Base-by-base conservation (phyloP, 1,140 invertebrate species). In the Aplysia californica region DNA sequence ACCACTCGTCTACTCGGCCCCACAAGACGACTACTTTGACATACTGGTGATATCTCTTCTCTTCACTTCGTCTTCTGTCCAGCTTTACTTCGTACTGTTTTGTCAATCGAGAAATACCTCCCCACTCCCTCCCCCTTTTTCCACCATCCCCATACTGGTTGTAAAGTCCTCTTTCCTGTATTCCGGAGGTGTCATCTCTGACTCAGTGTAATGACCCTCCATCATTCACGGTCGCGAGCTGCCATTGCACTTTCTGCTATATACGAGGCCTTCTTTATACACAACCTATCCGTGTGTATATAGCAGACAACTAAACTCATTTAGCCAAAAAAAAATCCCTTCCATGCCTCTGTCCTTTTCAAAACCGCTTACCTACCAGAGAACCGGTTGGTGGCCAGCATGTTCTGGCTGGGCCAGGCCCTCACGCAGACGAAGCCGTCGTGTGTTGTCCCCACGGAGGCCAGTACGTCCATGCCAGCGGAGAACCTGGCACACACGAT, bases 401-500 rank as follows among this genome's bases (percentile, higher is more conserved):
- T 69, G 29, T 69, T 69, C 36, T 39, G 50, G 26, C 36, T 44
- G 10, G 67, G 67, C 67, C 67, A 69, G 26, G 29, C 67, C 67
- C 67, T 55, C 6, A 69, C 67, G 23, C 56, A 55, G 6, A 69
- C 33, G 29, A 55, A 69, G 29, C 39, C 35, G 41, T 69, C 67
- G 39, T 69, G 67, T 29, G 26, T 4, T 50, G 41, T 36, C 1
- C 67, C 67, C 21, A 69, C 39, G 1, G 67, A 69, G 20, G 56
- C 67, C 67, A 69, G 41, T 2, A 69, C 4, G 67, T 69, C 39
- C 67, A 69, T 69, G 5, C 56, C 39, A 39, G 50, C 56, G 23
- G 67, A 69, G 26, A 69, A 69, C n/a, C 41, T 23, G 20, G 67
- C 67, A n/a, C 67, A 33, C 31, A 69, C 29, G 39, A 69, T 69